A percentile compares a stretch with the other conserved stretches of the same genome.
Conservation (phyloP, 2,113 vertebrate species). For the Menidia beryllina region DNA sequence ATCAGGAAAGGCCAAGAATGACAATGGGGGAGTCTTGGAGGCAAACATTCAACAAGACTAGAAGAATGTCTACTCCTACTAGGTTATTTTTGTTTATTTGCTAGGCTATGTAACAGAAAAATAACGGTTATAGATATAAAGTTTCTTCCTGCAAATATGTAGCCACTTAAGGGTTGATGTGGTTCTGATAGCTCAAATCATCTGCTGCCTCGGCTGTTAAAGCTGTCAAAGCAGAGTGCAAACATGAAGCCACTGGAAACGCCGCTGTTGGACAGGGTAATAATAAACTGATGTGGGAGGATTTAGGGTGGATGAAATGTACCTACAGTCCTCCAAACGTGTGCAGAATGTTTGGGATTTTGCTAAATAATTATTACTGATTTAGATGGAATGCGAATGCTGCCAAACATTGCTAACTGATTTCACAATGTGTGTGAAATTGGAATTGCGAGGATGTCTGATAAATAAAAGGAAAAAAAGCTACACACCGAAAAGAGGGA, state of each 20-base stretch:
- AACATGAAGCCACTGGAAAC: constrained; percentile 2
- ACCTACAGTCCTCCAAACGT: neutral
- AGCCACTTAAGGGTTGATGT: constrained; percentile 27
- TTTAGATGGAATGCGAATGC: neutral
- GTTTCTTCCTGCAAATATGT: constrained; percentile 45
- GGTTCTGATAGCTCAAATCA: constrained; percentile 7
- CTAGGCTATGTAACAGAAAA: constrained; percentile 46
- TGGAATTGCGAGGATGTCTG: neutral
- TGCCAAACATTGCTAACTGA: neutral
- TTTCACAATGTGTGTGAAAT: neutral
- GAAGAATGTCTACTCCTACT: neutral
- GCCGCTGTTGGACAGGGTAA: neutral
- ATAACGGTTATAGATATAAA: constrained; percentile 54
- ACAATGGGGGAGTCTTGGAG: constrained; percentile 13
- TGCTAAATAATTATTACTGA: neutral
- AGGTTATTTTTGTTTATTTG: constrained; percentile 1
- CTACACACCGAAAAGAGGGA: neutral
- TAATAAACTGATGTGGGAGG: neutral
- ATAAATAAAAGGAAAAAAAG: neutral
- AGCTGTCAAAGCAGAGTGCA: neutral
- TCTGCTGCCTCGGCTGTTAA: neutral
- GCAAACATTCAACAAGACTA: neutral
- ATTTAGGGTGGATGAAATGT: neutral
- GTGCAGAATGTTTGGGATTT: neutral
- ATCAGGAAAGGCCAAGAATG: neutral